Evolutionary conservation across 2,888 invertebrate genomes (phyloP), one percentile per base, ranked within the genome.

Genomic region (Eupeodes luniger): DNA sequence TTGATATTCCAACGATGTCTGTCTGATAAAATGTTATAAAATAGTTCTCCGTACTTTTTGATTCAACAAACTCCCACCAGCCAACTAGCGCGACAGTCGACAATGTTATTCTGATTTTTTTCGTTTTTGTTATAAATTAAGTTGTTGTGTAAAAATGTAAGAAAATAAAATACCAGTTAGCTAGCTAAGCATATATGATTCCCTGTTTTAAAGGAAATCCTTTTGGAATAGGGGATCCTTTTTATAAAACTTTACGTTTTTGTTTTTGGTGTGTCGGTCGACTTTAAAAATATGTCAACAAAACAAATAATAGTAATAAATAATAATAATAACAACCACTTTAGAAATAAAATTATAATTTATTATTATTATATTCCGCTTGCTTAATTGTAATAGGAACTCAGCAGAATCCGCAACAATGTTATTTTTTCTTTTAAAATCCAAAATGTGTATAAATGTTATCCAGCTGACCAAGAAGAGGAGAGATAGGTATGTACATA

Each of bases 331-430:
- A 83, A 90, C 85, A 90, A 91, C 53, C 91, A 92, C 92, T 92
- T 91, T 92, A 62, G 72, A 67, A 89, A 90, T 89, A 92, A 92
- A 92, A 93, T 93, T 93, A 93, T 93, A 93, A 93, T 93, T 93
- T 93, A 93, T 93, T 93, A 93, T 93, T 93, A 93, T 93, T 93
- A 93, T 93, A 93, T 93, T 92, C 92, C 92, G 92, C 92, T 93
- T 93, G 93, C 93, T 93, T 93, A 93, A 93, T 93, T 92, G 90
- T 92, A 93, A 92, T 93, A 93, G 93, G 93, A 90, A 91, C 81
- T 36, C 90, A 92, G 90, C 92, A 92, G 91, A 91, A 91, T 89
- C 89, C 34, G 49, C 67, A 89, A 82, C 69, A 44, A 53, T 36
- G 6, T 49, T 69, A 34, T 76, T 16, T 47, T 76, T 16, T 47